phyloP scores from a whole-genome alignment of 1,140 invertebrate species.

The Brachionus calyciflorus region DNA sequence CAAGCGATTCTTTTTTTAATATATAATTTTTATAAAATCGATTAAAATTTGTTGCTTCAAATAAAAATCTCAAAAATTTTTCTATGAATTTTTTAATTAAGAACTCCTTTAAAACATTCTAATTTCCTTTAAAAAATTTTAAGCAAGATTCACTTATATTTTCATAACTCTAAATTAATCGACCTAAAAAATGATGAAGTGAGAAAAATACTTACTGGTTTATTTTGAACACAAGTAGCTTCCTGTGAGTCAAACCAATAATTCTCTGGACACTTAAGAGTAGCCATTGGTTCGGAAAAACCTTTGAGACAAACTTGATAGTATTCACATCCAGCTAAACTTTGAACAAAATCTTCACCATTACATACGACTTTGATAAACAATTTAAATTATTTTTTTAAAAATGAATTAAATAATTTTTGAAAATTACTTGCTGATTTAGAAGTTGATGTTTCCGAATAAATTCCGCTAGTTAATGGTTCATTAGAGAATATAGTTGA shows the following conservation, averaged over 20 bases:
- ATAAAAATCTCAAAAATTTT: neutral
- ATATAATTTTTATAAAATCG: no score
- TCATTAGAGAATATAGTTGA: no score
- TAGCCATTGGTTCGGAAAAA: neutral
- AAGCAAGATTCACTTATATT: no score
- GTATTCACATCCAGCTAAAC: neutral
- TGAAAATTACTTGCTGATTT: neutral
- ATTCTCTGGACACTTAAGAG: neutral
- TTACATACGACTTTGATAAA: neutral
- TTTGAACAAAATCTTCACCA: neutral
- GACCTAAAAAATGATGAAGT: no score
- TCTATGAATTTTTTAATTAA: neutral
- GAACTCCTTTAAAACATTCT: neutral
- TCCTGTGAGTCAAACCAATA: neutral
- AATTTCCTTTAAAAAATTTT: no score
- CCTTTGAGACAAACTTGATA: conserved; percentile 32
- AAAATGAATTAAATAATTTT: neutral
- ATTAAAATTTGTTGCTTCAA: no score
- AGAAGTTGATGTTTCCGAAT: neutral
- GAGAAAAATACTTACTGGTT: conserved; percentile 9
- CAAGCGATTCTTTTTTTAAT: no score
- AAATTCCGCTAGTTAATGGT: no score
- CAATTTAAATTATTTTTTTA: neutral
- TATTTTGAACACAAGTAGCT: neutral
- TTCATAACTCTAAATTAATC: no score